Evolutionary conservation across 2,113 vertebrate genomes (phyloP).

Genomic region (Hyperoodon ampullatus): DNA sequence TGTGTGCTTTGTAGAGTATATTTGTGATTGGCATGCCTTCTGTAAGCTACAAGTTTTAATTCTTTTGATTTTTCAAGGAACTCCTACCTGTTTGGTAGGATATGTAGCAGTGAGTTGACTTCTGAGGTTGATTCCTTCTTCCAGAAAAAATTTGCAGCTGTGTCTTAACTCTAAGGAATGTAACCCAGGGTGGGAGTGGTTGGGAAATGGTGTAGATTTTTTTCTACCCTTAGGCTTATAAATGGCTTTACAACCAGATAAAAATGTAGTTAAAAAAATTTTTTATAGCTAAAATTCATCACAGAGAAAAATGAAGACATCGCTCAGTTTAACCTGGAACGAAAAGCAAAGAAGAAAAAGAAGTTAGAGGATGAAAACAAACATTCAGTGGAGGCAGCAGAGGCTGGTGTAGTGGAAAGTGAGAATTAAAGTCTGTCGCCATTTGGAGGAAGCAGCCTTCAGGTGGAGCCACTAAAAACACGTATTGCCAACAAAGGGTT

Average conservation of each 20-base stretch:
- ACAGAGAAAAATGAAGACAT: slow-evolving; percentile 76
- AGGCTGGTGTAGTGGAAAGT: background rate
- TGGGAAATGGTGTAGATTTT: background rate
- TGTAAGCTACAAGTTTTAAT: background rate
- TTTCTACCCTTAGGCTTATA: background rate
- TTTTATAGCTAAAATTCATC: slow-evolving; percentile 75
- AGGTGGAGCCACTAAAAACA: too few relatives aligned
- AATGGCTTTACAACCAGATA: background rate
- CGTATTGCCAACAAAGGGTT: accelerated
- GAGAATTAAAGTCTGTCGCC: background rate
- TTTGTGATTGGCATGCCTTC: background rate
- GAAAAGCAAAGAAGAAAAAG: slow-evolving; percentile 78
- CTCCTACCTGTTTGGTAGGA: background rate
- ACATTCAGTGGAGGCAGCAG: background rate
- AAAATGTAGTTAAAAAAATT: background rate
- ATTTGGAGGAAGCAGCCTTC: background rate
- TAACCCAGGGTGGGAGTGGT: background rate
- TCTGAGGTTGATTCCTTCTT: background rate
- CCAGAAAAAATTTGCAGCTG: background rate
- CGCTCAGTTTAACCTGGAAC: slow-evolving; percentile 65
- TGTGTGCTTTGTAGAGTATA: background rate
- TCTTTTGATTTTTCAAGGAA: background rate
- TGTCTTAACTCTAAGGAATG: background rate
- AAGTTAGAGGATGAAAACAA: slow-evolving; percentile 49
- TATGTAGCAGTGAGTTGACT: background rate